Evolutionary conservation across 2,113 vertebrate genomes (phyloP).

Genomic region (Rhagologus leucostigma): DNA sequence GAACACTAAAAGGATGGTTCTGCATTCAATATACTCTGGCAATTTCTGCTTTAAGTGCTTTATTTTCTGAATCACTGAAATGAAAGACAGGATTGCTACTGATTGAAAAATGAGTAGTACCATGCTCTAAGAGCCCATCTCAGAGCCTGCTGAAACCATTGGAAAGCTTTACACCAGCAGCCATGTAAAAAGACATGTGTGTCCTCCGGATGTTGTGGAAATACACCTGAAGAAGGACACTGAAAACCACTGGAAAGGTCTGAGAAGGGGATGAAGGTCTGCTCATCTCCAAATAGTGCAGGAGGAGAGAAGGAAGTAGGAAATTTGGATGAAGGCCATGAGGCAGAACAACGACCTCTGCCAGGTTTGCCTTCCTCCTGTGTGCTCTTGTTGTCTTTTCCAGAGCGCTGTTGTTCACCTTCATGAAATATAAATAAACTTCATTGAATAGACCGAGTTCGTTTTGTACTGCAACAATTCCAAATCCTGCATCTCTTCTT

Average conservation of each 20-base stretch:
- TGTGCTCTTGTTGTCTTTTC: background rate
- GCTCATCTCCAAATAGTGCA: background rate
- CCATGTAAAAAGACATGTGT: rapidly evolving
- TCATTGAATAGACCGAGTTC: background rate
- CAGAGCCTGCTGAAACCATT: background rate
- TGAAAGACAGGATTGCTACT: conserved; percentile 1
- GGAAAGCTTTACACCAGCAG: background rate
- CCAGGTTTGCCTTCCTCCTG: background rate
- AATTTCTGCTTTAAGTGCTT: background rate
- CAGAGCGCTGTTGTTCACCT: background rate
- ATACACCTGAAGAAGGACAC: background rate
- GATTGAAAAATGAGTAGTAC: conserved; percentile 8
- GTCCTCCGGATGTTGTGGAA: background rate
- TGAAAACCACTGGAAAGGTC: background rate
- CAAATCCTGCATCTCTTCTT: background rate
- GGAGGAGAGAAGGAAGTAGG: background rate
- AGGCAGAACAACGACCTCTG: background rate
- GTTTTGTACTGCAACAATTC: background rate
- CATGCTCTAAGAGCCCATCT: background rate
- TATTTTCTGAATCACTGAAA: background rate
- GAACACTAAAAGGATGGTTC: background rate
- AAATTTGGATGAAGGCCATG: background rate
- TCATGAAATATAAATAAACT: background rate
- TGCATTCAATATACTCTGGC: conserved; percentile 23
- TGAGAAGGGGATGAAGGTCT: background rate